These are phyloP conservation scores for Bombus pyrosoma DNA, from an alignment of 1,140 invertebrate genomes.

Conservation along the genomic window DNA sequence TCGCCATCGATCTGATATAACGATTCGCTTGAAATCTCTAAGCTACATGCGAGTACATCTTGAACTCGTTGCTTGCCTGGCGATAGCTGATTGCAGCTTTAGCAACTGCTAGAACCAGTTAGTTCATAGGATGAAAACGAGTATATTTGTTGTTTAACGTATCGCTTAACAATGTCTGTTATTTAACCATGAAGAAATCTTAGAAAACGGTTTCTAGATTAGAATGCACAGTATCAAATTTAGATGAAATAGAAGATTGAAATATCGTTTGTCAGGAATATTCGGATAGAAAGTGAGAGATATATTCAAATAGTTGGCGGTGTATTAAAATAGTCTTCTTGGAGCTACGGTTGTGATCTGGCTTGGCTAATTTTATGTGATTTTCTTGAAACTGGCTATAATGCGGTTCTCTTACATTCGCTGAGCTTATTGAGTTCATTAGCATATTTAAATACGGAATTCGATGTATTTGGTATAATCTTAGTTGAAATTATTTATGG, in stretches of 20 bases:
- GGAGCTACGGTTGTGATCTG: not conserved
- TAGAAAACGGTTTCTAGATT: too few relatives aligned
- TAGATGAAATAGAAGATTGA: not conserved
- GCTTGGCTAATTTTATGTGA: not conserved
- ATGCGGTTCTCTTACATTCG: too few relatives aligned
- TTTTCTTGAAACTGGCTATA: not conserved
- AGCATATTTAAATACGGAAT: too few relatives aligned
- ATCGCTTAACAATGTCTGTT: not conserved
- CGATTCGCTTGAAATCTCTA: not conserved
- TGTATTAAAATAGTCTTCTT: not conserved
- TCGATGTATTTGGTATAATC: too few relatives aligned
- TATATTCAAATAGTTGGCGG: not conserved
- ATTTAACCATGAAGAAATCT: too few relatives aligned
- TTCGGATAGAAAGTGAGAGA: not conserved
- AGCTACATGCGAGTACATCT: not conserved
- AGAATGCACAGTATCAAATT: not conserved
- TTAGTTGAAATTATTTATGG: too few relatives aligned
- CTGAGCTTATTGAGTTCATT: too few relatives aligned
- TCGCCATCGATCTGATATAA: conserved; percentile 22
- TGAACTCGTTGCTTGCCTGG: not conserved
- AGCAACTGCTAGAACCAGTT: not conserved
- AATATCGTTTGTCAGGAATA: not conserved
- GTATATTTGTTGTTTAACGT: not conserved
- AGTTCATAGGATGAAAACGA: not conserved
- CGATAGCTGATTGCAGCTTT: not conserved